These are phyloP conservation scores for Styela clava DNA, from an alignment of 23 tunicate species.

Conservation along the genomic window DNA sequence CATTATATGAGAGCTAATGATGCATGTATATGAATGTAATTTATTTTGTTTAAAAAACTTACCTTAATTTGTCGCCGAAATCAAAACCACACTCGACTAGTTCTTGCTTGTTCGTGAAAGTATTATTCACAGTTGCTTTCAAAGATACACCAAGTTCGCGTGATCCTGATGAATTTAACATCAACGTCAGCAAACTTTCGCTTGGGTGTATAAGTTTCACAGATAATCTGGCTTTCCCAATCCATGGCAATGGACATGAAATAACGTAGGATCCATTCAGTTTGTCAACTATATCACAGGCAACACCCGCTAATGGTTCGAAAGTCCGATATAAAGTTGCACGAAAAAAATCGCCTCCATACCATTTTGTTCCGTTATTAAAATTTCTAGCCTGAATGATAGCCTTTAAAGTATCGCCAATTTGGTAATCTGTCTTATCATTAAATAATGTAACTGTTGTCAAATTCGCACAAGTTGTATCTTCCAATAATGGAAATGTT, in stretches of 20 bases:
- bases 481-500: background rate
- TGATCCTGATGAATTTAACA: background rate
- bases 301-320: constrained; percentile 22
- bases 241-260: constrained; percentile 19
- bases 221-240: constrained; percentile 18
- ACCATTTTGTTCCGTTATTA: constrained; percentile 11
- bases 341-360: constrained; percentile 42
- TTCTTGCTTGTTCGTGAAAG: background rate
- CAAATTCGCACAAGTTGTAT: background rate
- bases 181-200: constrained; percentile 10
- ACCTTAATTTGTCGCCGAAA: background rate
- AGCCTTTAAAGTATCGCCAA: constrained; percentile 30
- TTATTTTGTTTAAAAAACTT: background rate
- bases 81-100: background rate
- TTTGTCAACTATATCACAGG: constrained; percentile 28
- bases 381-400: constrained; percentile 1
- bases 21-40: background rate
- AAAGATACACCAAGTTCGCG: background rate
- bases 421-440: background rate
- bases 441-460: background rate
- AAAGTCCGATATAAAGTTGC: constrained; percentile 5
- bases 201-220: constrained; percentile 20
- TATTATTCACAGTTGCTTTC: background rate
- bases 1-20: background rate
- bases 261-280: constrained; percentile 39